Evolutionary conservation across 2,888 invertebrate genomes (phyloP).

Genomic region (Serripes groenlandicus): DNA sequence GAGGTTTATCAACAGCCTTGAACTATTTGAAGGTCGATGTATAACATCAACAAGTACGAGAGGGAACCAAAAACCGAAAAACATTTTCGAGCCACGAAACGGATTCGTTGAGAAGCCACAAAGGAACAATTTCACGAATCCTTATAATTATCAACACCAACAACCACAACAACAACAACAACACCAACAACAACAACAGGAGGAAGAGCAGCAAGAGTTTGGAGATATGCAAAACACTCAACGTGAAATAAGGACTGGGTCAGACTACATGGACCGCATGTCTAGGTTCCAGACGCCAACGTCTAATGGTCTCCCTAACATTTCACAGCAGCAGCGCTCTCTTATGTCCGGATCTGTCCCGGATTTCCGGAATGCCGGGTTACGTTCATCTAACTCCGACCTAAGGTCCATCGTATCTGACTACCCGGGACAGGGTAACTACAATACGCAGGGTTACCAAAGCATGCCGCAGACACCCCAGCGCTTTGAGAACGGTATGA

Average conservation of each 20-base stretch:
- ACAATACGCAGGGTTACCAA: not conserved
- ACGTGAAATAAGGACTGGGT: slow-evolving; percentile 5
- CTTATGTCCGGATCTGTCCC: slow-evolving; percentile 56
- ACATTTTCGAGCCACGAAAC: slow-evolving; percentile 36
- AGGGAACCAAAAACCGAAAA: slow-evolving; percentile 46
- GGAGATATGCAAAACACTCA: not conserved
- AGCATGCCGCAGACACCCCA: slow-evolving; percentile 49
- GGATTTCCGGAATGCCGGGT: slow-evolving; percentile 55
- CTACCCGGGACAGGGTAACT: not conserved
- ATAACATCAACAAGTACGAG: slow-evolving; percentile 55
- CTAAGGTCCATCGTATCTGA: slow-evolving; percentile 25
- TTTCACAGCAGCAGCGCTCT: slow-evolving; percentile 31
- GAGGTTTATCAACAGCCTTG: slow-evolving; percentile 55
- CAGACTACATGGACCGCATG: slow-evolving; percentile 9
- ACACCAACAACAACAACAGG: not conserved
- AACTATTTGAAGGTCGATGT: slow-evolving; percentile 57
- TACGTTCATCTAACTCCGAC: slow-evolving; percentile 24
- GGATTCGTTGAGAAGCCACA: slow-evolving; percentile 8
- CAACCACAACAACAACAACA: too few relatives aligned
- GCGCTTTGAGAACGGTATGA: slow-evolving; percentile 27
- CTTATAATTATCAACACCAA: not conserved
- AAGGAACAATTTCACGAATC: not conserved
- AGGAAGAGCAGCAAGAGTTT: not conserved
- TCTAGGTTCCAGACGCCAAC: slow-evolving; percentile 33
- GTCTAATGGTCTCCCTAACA: slow-evolving; percentile 47